Conservation (phyloP, 2,888 invertebrate genomes). For the Xestia xanthographa region DNA sequence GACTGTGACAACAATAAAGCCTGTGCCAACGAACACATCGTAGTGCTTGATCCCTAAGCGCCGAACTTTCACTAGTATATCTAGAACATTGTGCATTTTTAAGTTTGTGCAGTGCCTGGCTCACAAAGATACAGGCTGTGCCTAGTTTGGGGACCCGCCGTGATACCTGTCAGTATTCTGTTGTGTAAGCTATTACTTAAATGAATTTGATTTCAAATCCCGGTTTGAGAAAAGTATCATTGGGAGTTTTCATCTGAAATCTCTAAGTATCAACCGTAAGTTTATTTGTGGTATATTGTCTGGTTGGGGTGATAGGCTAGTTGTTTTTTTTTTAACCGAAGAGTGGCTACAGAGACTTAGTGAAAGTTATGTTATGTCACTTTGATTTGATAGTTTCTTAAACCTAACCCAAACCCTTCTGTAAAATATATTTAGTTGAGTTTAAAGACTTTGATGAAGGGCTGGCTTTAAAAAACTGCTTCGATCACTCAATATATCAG, state of each 20-base stretch:
- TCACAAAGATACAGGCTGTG: too few species aligned
- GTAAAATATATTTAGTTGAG: background rate
- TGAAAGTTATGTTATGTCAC: background rate
- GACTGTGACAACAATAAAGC: constrained; percentile 3
- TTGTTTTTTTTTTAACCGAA: background rate
- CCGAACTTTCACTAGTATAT: background rate
- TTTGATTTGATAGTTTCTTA: background rate
- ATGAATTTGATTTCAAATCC: too few species aligned
- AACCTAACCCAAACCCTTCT: background rate
- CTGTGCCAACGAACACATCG: constrained; percentile 4
- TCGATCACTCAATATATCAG: constrained; percentile 8
- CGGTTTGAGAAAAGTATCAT: background rate
- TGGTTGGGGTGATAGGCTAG: background rate
- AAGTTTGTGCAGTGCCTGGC: too few species aligned
- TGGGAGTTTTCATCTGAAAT: background rate
- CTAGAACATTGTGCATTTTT: too few species aligned
- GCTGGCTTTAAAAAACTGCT: background rate
- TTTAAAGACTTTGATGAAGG: background rate
- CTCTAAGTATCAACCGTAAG: background rate
- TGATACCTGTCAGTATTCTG: too few species aligned
- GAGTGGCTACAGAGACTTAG: background rate
- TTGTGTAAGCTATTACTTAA: too few species aligned
- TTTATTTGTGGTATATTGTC: background rate
- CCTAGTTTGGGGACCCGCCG: too few species aligned
- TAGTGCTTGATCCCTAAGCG: background rate